Percentiles rank a stretch among this genome's conserved stretches.
phyloP scores from a whole-genome alignment of 2,113 vertebrate species.

The Corvus hawaiiensis region DNA sequence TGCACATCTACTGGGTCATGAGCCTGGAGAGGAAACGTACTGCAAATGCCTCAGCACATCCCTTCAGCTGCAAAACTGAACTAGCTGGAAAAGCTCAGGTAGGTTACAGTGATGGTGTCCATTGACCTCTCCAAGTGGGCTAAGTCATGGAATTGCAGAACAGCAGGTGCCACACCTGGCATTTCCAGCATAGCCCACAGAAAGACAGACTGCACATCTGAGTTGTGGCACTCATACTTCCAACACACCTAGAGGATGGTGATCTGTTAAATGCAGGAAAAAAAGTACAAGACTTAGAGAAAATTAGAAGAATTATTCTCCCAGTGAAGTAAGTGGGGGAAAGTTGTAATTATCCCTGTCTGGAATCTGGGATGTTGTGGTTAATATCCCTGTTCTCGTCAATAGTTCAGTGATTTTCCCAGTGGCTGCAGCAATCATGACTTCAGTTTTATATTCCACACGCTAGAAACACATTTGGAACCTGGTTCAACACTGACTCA shows the following conservation, averaged over 20 bases:
- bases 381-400: background rate
- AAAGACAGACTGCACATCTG: background rate
- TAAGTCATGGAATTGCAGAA: background rate
- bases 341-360: background rate
- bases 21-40: background rate
- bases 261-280: background rate
- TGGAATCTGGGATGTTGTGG: background rate
- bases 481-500: constrained; percentile 50
- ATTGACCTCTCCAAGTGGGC: background rate
- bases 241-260: background rate
- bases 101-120: background rate
- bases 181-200: background rate
- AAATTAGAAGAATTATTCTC: background rate
- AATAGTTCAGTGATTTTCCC: constrained; percentile 22
- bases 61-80: background rate
- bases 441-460: background rate
- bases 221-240: background rate
- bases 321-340: background rate
- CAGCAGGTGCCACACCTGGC: background rate
- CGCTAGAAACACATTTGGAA: background rate
- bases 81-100: background rate
- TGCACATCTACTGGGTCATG: background rate
- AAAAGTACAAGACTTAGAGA: background rate
- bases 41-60: background rate
- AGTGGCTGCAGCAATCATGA: background rate